These are phyloP conservation scores for Oopsacas minuta DNA, from an alignment of 37 sponge, comb jelly and placozoan genomes.

Conservation along the genomic window DNA sequence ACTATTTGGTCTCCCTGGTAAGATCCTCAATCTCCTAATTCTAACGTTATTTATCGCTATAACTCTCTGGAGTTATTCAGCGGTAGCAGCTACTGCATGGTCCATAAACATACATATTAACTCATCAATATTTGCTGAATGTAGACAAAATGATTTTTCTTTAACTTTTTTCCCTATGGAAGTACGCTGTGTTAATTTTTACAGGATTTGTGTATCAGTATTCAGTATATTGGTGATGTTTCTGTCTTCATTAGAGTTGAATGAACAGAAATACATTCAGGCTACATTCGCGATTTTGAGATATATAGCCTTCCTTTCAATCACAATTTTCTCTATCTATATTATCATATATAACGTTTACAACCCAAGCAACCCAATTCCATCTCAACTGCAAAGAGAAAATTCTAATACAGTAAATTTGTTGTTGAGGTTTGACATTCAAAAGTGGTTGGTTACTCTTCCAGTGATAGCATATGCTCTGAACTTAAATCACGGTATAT, in stretches of 20 bases:
- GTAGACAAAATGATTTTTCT: constrained; percentile 36
- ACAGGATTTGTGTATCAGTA: constrained; percentile 51
- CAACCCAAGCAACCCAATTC: background rate
- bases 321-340: constrained; percentile 39
- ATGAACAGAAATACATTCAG: constrained; percentile 68
- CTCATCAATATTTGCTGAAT: constrained; percentile 29
- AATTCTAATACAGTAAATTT: background rate
- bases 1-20: constrained; percentile 38
- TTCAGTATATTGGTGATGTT: constrained; percentile 47
- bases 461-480: constrained; percentile 60
- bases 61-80: constrained; percentile 35
- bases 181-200: constrained; percentile 32
- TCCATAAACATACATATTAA: constrained; percentile 61
- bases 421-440: constrained; percentile 31
- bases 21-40: constrained; percentile 38
- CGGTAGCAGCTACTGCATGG: constrained; percentile 81
- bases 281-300: constrained; percentile 46
- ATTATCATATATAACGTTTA: background rate
- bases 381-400: background rate
- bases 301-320: constrained; percentile 42
- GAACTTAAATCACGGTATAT: constrained; percentile 55
- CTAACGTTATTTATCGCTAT: constrained; percentile 43
- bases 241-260: constrained; percentile 50
- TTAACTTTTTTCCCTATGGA: constrained; percentile 26
- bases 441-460: constrained; percentile 41